These are phyloP conservation scores for Erannis defoliaria DNA, from an alignment of 2,888 invertebrate species.

Conservation along the genomic window DNA sequence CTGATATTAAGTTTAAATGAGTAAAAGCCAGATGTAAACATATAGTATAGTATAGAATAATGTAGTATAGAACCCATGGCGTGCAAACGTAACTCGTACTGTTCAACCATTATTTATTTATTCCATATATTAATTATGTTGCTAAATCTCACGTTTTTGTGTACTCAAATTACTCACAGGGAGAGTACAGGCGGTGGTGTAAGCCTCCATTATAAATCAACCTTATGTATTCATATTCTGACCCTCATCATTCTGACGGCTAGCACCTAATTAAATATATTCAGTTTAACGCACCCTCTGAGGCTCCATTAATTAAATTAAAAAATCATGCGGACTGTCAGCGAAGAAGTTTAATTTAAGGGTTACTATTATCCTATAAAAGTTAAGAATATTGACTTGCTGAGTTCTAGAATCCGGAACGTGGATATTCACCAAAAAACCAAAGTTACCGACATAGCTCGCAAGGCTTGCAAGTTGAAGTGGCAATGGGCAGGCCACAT, in stretches of 20 bases:
- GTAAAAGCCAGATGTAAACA: no score
- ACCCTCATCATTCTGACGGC: constrained; percentile 28
- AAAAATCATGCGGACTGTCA: constrained; percentile 22
- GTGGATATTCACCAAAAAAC: no score
- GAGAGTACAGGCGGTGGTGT: constrained; percentile 4
- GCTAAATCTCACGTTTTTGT: not conserved
- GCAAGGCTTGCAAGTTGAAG: no score
- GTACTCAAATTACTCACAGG: not conserved
- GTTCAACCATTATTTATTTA: not conserved
- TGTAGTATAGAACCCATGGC: not conserved
- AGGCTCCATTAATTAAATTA: constrained; percentile 17
- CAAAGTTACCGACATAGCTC: no score
- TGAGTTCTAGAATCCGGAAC: no score
- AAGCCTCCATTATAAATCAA: constrained; percentile 23
- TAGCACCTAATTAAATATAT: constrained; percentile 34
- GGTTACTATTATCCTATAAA: not conserved
- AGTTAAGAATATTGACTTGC: no score
- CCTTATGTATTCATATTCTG: constrained; percentile 21
- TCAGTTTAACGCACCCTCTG: constrained; percentile 16
- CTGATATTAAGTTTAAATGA: no score
- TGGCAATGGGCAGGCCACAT: no score
- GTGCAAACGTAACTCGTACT: no score
- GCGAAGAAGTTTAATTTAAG: not conserved
- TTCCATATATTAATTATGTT: not conserved
- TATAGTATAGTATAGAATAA: no score